Evolutionary conservation across 2,113 vertebrate species (phyloP).

Genomic region (Phrynocephalus versicolor): DNA sequence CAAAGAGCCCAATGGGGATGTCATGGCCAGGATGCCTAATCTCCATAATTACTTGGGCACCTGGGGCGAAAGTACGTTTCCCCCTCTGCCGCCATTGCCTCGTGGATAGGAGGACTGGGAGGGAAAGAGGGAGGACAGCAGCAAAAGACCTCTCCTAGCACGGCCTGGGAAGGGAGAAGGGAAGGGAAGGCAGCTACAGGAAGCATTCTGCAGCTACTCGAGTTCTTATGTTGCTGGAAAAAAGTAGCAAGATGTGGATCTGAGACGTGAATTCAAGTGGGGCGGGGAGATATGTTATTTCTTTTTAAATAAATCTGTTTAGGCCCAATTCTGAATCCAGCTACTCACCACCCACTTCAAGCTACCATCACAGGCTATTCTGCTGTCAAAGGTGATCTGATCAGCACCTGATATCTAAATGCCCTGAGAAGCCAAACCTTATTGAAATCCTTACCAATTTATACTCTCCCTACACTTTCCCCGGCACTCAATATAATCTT

Average conservation of each 20-base stretch:
- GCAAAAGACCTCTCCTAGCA: no score
- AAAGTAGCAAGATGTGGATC: not conserved
- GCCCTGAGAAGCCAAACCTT: not conserved
- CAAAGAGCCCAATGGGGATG: not conserved
- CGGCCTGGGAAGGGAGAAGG: not conserved
- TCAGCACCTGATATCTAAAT: not conserved
- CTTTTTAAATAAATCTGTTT: not conserved
- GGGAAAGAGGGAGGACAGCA: not conserved
- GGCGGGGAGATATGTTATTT: not conserved
- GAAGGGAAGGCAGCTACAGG: not conserved
- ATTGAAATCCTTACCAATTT: not conserved
- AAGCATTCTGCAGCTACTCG: not conserved
- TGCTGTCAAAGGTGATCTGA: not conserved
- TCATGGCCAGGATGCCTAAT: not conserved
- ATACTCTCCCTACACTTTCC: no score
- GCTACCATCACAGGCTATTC: not conserved
- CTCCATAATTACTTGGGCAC: not conserved
- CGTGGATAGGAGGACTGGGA: not conserved
- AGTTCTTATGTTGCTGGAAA: not conserved
- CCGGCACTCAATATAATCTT: not conserved
- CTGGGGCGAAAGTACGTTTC: not conserved
- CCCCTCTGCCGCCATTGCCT: not conserved
- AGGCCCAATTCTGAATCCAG: not conserved
- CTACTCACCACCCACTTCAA: not conserved
- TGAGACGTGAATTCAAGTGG: no score